Evolutionary conservation across 2,888 invertebrate genomes (phyloP).

Genomic region (Onthophagus sagittarius): DNA sequence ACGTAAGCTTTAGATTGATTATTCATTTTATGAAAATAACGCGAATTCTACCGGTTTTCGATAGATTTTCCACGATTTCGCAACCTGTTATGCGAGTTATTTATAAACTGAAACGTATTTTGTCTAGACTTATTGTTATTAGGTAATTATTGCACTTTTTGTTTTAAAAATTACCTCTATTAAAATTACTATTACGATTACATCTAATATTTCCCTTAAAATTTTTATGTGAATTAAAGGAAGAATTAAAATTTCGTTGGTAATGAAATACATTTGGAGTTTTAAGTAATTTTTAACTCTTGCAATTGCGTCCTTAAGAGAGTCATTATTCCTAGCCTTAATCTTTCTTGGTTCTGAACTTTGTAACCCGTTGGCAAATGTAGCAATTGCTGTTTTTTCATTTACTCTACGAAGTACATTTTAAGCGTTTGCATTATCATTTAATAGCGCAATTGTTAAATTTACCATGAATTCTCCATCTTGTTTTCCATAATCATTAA

Average conservation of each 20-base stretch:
- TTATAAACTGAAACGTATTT: too few species aligned
- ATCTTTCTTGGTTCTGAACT: constrained; percentile 20
- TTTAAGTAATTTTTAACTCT: not conserved
- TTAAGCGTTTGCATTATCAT: constrained; percentile 17
- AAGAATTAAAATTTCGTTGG: too few species aligned
- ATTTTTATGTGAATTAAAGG: not conserved
- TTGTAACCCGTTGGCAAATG: constrained; percentile 6
- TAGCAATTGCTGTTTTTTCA: constrained; percentile 9
- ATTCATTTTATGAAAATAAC: not conserved
- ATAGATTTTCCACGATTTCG: too few species aligned
- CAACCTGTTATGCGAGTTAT: too few species aligned
- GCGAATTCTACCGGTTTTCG: too few species aligned
- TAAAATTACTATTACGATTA: too few species aligned
- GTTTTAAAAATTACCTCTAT: too few species aligned
- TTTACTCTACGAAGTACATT: not conserved
- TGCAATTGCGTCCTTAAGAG: constrained; percentile 19
- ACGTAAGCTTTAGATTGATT: not conserved
- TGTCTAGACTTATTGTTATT: too few species aligned
- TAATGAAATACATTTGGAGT: too few species aligned
- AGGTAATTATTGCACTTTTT: too few species aligned
- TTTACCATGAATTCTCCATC: constrained; percentile 24
- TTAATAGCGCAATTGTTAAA: too few species aligned
- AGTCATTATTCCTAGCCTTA: constrained; percentile 23
- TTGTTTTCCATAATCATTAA: not conserved
- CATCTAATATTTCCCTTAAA: not conserved